Percentiles rank a stretch among this genome's conserved stretches.
Evolutionary conservation across 2,797 vertebrate genomes (phyloP).

Genomic region (Otolemur crassicaudatus): DNA sequence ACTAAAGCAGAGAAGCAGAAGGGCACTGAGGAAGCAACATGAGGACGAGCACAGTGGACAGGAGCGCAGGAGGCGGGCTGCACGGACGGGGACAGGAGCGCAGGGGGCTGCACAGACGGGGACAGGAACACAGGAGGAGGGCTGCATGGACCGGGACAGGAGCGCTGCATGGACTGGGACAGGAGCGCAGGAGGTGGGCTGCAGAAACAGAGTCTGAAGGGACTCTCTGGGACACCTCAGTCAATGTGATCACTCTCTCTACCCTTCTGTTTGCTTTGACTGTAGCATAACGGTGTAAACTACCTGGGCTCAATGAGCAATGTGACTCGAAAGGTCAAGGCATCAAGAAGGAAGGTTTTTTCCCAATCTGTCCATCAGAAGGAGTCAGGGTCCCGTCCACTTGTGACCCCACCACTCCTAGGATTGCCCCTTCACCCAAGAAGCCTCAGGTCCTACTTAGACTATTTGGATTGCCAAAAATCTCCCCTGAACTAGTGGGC

Average conservation of each 20-base stretch:
- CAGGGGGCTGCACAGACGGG: background rate
- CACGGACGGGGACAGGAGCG: background rate
- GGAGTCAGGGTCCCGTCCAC: background rate
- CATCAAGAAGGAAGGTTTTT: background rate
- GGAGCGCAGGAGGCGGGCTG: too few species aligned
- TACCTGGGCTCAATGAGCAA: background rate
- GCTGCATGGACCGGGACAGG: too few species aligned
- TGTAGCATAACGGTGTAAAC: background rate
- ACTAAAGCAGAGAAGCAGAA: background rate
- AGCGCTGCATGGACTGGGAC: too few species aligned
- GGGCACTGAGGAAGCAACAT: background rate
- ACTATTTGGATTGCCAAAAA: background rate
- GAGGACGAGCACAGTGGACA: background rate
- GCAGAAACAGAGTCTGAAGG: background rate
- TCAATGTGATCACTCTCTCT: background rate
- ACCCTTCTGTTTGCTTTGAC: background rate
- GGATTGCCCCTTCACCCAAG: background rate
- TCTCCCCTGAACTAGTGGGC: background rate
- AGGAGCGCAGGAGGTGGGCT: too few species aligned
- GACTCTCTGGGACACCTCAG: background rate
- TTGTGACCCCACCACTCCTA: background rate
- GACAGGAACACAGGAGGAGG: too few species aligned
- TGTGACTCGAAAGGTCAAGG: background rate
- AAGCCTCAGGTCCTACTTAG: background rate
- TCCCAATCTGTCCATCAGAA: background rate